Conservation (phyloP, 2,797 vertebrate species). For the Protosalanx chinensis region DNA sequence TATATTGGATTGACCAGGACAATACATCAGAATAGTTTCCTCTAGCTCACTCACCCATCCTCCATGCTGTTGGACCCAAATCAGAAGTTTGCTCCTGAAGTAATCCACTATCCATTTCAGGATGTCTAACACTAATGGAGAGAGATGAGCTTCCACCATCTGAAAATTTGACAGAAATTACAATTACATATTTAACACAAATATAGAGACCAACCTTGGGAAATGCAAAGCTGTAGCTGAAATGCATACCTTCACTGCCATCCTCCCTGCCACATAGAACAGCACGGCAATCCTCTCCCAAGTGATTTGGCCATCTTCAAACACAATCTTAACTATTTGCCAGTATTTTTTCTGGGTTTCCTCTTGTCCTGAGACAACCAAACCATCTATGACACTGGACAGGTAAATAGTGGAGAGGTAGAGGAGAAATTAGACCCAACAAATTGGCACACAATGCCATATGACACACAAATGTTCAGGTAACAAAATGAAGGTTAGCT, state of each 20-base stretch:
- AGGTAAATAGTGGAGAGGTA: neutral
- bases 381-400: slow-evolving; percentile 55
- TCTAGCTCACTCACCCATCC: slow-evolving; percentile 63
- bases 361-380: slow-evolving; percentile 24
- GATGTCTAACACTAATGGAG: slow-evolving; percentile 51
- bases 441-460: neutral
- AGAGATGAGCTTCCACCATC: slow-evolving; percentile 55
- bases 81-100: slow-evolving; percentile 53
- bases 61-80: slow-evolving; percentile 62
- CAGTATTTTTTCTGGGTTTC: slow-evolving; percentile 37
- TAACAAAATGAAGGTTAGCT: too few species aligned
- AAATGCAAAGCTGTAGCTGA: neutral
- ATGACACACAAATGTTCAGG: neutral
- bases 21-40: neutral
- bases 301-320: slow-evolving; percentile 54
- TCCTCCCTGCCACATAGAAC: slow-evolving; percentile 62
- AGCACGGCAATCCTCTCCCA: slow-evolving; percentile 69
- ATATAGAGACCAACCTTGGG: neutral
- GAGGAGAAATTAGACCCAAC: neutral
- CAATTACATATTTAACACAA: neutral
- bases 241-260: slow-evolving; percentile 58
- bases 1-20: neutral
- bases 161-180: slow-evolving; percentile 25
- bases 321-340: slow-evolving; percentile 49
- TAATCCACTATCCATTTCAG: slow-evolving; percentile 56